Evolutionary conservation across 1,140 invertebrate species (phyloP).

Genomic region (Polypedilum pembai): DNA sequence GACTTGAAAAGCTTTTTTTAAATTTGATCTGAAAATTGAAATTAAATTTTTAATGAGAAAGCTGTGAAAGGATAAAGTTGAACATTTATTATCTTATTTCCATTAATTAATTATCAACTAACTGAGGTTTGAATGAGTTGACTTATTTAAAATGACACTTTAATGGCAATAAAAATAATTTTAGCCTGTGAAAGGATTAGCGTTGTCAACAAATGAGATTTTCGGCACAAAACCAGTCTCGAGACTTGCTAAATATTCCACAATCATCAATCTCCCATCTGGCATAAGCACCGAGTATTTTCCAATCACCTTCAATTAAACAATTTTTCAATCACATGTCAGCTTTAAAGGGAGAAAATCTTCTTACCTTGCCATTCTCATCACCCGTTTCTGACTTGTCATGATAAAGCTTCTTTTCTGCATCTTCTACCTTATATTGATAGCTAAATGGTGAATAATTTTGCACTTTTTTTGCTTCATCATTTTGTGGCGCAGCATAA

Average conservation of each 20-base stretch:
- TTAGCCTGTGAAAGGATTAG: conserved; percentile 44
- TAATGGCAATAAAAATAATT: not conserved
- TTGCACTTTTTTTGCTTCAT: not conserved
- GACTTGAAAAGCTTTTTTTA: too few relatives aligned
- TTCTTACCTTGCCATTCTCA: conserved; percentile 49
- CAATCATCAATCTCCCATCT: conserved; percentile 60
- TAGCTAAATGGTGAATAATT: conserved; percentile 54
- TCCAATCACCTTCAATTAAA: conserved; percentile 43
- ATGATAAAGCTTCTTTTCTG: conserved; percentile 54
- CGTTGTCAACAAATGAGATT: conserved; percentile 53
- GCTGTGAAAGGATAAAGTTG: not conserved
- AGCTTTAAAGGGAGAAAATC: not conserved
- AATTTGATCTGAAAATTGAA: too few relatives aligned
- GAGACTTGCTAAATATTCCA: conserved; percentile 57
- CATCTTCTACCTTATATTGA: conserved; percentile 63
- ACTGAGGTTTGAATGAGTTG: not conserved
- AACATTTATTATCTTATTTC: not conserved
- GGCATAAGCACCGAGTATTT: conserved; percentile 57
- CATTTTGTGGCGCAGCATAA: not conserved
- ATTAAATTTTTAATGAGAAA: too few relatives aligned
- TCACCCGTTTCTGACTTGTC: conserved; percentile 57
- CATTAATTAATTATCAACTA: not conserved
- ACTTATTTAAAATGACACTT: not conserved
- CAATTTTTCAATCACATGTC: conserved; percentile 25
- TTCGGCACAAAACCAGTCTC: conserved; percentile 61